phyloP scores from a whole-genome alignment of 2,113 vertebrate species.

The Pollachius pollachius region DNA sequence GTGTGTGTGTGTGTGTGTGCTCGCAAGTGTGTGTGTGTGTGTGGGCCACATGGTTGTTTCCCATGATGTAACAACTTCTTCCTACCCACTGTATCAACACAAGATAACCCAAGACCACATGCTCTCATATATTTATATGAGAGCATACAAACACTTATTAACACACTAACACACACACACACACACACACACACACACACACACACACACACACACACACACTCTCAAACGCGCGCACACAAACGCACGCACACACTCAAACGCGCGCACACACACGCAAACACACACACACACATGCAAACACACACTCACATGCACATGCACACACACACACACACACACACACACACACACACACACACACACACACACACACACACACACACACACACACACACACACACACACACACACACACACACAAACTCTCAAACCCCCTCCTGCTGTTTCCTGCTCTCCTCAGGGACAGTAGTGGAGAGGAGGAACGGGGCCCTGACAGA shows the following conservation, averaged over 20 bases:
- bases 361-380: constrained; percentile 10
- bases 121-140: constrained; percentile 37
- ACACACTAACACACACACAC: neutral
- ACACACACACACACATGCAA: neutral
- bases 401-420: neutral
- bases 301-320: neutral
- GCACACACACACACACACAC: constrained; percentile 9
- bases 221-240: neutral
- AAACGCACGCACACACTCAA: neutral
- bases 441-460: constrained; percentile 7
- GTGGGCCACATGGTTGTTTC: constrained; percentile 66
- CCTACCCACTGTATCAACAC: constrained; percentile 76
- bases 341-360: constrained; percentile 11
- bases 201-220: neutral
- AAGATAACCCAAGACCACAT: constrained; percentile 49
- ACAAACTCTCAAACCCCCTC: neutral
- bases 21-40: constrained; percentile 14
- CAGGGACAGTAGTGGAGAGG: constrained; percentile 62
- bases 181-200: neutral
- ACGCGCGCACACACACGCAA: neutral
- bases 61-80: constrained; percentile 62
- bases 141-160: constrained; percentile 9
- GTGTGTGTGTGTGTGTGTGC: neutral
- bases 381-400: neutral
- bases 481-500: constrained; percentile 53